phyloP scores from a whole-genome alignment of 2,113 vertebrate genomes.

The Oenanthe melanoleuca region DNA sequence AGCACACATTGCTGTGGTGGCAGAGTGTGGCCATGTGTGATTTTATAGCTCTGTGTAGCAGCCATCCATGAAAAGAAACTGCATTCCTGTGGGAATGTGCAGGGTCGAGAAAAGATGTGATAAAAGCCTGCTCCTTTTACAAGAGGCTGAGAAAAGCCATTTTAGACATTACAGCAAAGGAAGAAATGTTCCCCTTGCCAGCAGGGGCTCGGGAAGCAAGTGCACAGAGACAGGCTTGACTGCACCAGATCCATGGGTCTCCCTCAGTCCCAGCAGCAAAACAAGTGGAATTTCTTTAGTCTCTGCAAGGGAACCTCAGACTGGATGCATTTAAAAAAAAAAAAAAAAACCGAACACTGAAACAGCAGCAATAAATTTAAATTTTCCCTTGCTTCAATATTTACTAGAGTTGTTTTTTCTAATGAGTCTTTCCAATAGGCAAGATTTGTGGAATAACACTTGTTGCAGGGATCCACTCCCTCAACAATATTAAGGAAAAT shows the following conservation, averaged over 20 bases:
- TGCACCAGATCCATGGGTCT: not conserved
- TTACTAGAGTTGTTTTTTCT: not conserved
- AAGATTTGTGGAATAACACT: not conserved
- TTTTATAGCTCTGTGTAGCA: not conserved
- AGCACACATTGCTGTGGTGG: accelerated
- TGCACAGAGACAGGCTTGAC: not conserved
- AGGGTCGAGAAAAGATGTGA: conserved; percentile 5
- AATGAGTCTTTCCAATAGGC: not conserved
- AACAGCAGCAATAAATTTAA: not conserved
- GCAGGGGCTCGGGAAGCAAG: not conserved
- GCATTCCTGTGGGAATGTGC: not conserved
- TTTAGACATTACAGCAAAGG: not conserved
- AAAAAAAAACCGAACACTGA: not conserved
- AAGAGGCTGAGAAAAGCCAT: conserved; percentile 27
- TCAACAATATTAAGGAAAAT: not conserved
- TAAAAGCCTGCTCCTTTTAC: conserved; percentile 39
- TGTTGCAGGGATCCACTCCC: not conserved
- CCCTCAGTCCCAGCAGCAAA: not conserved
- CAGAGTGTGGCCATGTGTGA: not conserved
- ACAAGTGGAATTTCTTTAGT: not conserved
- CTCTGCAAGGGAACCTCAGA: not conserved
- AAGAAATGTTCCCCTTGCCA: not conserved
- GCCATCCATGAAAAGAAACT: not conserved
- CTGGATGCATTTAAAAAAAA: not conserved
- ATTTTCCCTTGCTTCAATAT: not conserved